phyloP scores from a whole-genome alignment of 2,113 vertebrate genomes.

The Mastomys coucha region DNA sequence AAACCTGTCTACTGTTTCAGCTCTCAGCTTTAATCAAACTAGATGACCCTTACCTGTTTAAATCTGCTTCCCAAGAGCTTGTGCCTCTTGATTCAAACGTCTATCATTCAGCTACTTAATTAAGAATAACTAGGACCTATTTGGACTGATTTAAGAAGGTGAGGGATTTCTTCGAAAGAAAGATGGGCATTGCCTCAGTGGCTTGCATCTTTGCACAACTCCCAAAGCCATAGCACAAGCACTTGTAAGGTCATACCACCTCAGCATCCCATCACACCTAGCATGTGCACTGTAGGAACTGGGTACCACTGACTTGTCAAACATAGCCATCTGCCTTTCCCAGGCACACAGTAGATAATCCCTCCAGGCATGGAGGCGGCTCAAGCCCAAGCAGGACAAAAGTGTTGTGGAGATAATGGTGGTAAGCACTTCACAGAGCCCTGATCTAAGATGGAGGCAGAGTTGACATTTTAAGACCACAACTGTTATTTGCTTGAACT shows the following conservation, averaged over 20 bases:
- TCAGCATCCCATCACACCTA: neutral
- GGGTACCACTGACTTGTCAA: neutral
- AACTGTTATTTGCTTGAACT: neutral
- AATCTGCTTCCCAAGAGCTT: neutral
- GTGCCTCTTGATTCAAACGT: conserved; percentile 14
- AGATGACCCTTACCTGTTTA: neutral
- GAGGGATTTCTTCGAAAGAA: conserved; percentile 2
- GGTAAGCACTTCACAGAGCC: neutral
- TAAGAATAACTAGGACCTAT: conserved; percentile 22
- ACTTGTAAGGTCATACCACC: neutral
- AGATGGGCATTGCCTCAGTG: neutral
- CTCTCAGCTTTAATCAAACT: neutral
- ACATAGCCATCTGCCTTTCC: neutral
- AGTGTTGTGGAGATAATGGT: neutral
- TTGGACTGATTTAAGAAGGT: neutral
- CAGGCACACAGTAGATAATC: conserved; percentile 3
- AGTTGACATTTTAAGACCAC: neutral
- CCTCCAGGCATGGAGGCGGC: neutral
- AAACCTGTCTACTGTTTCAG: conserved; percentile 28
- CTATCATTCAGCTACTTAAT: neutral
- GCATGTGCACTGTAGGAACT: neutral
- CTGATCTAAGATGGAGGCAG: neutral
- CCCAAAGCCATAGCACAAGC: neutral
- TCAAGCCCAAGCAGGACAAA: neutral
- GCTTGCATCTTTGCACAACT: neutral